Conservation (phyloP, 2,797 vertebrate genomes). For the Spinus pinus region DNA sequence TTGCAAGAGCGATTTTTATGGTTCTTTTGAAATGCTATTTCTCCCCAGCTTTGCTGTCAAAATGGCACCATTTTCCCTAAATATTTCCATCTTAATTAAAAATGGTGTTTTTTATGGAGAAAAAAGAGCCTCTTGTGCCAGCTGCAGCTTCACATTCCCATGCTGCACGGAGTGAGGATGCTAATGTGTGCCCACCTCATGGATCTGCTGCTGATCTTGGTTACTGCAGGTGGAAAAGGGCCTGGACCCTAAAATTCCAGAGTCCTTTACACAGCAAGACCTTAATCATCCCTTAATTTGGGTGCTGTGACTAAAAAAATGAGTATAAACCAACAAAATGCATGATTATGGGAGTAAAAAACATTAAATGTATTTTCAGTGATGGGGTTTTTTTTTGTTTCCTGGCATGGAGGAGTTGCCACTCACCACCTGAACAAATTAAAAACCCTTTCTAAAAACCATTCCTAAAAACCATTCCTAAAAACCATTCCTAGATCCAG, state of each 20-base stretch:
- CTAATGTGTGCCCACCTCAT: not conserved
- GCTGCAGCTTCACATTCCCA: not conserved
- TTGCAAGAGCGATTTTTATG: conserved; percentile 57
- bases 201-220: not conserved
- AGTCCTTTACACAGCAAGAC: accelerated
- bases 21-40: not conserved
- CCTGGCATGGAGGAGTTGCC: accelerated
- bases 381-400: not conserved
- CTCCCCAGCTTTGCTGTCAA: conserved; percentile 11
- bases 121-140: not conserved
- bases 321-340: not conserved
- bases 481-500: not conserved
- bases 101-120: not conserved
- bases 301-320: not conserved
- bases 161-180: accelerated
- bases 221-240: not conserved
- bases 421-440: accelerated
- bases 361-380: accelerated
- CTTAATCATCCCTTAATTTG: not conserved
- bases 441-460: not conserved
- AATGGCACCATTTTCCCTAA: not conserved
- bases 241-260: not conserved
- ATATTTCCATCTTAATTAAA: conserved; percentile 53
- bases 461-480: no score
- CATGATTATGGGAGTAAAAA: accelerated